Evolutionary conservation across 2,797 vertebrate species (phyloP), one percentile per base, ranked within the genome.

Genomic region (Tokudaia muenninki): DNA sequence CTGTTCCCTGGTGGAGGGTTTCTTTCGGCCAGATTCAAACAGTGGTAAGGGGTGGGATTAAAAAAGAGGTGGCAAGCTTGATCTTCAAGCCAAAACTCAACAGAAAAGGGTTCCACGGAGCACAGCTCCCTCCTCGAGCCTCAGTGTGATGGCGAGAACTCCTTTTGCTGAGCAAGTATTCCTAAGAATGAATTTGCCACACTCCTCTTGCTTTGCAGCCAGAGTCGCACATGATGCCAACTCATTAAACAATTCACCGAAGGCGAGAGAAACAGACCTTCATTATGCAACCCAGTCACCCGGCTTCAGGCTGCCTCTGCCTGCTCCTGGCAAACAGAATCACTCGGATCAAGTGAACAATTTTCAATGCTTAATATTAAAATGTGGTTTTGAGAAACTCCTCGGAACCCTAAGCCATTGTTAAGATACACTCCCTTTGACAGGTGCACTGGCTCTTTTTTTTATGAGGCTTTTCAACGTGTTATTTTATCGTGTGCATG

Each of bases 271-370:
- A 90, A 97, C 4, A 34, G 87, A 91, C 24, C 50, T 92, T 96
- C 97, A 95, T 98, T 93, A 95, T 79, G 44, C 5, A 12, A 70
- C 34, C 63, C n/a, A 78, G 24, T 95, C 97, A 84, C 92, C 97
- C 95, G 1, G 70, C 24, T 86, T 75, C 97, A 87, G 94, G 94
- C 97, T 94, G 59, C 96, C 92, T 97, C 83, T 59, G 59, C 97
- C 93, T 37, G 47, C 96, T 92, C n/a, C 96, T 83, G 97, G 95
- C 95, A 95, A 97, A 97, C 98, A 97, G 96, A 98, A 97, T 97
- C 96, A 96, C 98, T 98, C 97, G 97, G 95, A 96, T 97, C 97
- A 97, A 96, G 95, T 47, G 96, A 98, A 83, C 92, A 70, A 63
- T 96, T 98, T 97, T 93, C 96, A 97, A 96, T 90, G 94, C 84